These are phyloP conservation scores for Drosophila nr. medialis DNA, from an alignment of 2,888 invertebrate species.

Conservation along the genomic window DNA sequence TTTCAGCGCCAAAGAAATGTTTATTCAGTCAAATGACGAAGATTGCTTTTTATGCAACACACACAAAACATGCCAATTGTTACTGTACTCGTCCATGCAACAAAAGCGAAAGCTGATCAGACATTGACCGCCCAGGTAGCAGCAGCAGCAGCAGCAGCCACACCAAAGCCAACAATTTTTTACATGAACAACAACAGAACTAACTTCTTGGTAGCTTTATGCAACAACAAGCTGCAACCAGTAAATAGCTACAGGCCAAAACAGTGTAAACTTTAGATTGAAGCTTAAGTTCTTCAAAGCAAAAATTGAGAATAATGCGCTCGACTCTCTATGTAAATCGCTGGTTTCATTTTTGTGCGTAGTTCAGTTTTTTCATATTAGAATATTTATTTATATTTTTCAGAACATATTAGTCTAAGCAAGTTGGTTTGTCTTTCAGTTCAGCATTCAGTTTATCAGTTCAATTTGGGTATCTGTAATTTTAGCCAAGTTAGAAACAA, in stretches of 20 bases:
- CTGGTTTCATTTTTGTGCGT: too few species aligned
- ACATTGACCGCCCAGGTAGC: conserved; percentile 33
- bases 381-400: neutral
- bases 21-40: conserved; percentile 54
- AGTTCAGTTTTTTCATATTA: neutral
- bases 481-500: too few species aligned
- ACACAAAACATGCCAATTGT: conserved; percentile 59
- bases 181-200: conserved; percentile 27
- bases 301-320: neutral
- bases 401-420: neutral
- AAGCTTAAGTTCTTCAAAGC: neutral
- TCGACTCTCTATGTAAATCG: too few species aligned
- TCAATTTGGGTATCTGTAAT: neutral
- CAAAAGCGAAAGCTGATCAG: conserved; percentile 64
- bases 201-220: conserved; percentile 18
- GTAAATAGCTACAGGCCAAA: neutral
- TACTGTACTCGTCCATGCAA: conserved; percentile 40
- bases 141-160: neutral
- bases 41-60: conserved; percentile 67
- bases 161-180: conserved; percentile 7
- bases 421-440: neutral
- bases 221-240: conserved; percentile 3
- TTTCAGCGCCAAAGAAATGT: conserved; percentile 60
- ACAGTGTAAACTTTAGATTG: neutral
- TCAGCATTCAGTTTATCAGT: too few species aligned